Evolutionary conservation across 1,140 invertebrate species (phyloP), one percentile per base, ranked within the genome.

Genomic region (Pseudomyrmex flavicornis): DNA sequence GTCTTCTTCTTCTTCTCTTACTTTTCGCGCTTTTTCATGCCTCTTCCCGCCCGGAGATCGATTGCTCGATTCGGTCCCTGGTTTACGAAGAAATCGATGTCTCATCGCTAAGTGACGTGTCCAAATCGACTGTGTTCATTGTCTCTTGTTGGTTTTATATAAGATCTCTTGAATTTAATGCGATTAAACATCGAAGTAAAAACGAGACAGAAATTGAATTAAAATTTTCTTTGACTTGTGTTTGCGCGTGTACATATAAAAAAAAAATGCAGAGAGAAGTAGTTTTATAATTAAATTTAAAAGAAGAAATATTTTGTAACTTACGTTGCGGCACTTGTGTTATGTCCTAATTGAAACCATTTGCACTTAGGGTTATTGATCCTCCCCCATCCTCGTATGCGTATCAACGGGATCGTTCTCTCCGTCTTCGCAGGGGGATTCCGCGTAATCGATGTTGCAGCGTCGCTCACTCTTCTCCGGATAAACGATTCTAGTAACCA

Each of bases 11-110:
- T 35, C 35, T 35, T 35, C 20, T 58, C 66, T 84, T 59, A 58
- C 65, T 52, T 10, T 70, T 22, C 26, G 56, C 52, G 65, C 46
- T 86, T 86, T 73, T 87, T 87, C 85, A 58, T 82, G 61, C 44
- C 26, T n/a, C 50, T 35, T n/a, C 46, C 54, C 10, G 59, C 20
- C 62, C 62, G 61, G n/a, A 22, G 48, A 13, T 80, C 26, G 65
- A 58, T 74, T 56, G 63, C 50, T 54, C 10, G 12, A 26, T 82
- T 61, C 56, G 77, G 59, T 35, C n/a, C 35, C 9, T 35, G 5
- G 61, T 82, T 74, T 48, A 46, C 13, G 17, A 46, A 17, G 52
- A 77, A 46, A 15, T 56, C 12, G 48, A n/a, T 1, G 17, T 13
- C 9, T 22, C 15, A 15, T 7, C 54, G n/a, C 22, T 35, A 35